Percentiles rank a stretch among this genome's conserved stretches.
Evolutionary conservation across 2,113 vertebrate species (phyloP).

Genomic region (Balaeniceps rex): DNA sequence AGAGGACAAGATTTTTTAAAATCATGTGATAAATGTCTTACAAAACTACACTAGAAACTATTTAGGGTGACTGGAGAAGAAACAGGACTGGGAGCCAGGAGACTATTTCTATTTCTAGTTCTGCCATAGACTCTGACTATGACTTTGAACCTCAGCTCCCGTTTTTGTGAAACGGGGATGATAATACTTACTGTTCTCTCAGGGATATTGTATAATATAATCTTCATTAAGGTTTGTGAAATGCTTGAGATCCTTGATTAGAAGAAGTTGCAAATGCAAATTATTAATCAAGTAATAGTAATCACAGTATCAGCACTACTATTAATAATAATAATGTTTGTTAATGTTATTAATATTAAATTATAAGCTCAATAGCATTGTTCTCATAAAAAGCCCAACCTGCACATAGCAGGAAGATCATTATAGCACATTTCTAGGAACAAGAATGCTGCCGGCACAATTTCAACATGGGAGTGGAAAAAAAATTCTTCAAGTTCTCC

Average conservation of each 20-base stretch:
- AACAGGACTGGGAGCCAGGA: constrained; percentile 56
- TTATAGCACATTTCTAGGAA: not conserved
- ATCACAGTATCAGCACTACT: not conserved
- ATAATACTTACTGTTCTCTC: not conserved
- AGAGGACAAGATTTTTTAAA: constrained; percentile 3
- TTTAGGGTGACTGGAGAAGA: constrained; percentile 47
- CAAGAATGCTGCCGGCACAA: not conserved
- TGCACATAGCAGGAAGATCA: not conserved
- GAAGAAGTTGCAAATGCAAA: not conserved
- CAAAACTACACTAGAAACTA: constrained; percentile 48
- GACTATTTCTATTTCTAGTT: constrained; percentile 62
- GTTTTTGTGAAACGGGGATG: not conserved
- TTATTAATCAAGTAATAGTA: not conserved
- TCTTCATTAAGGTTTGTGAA: not conserved
- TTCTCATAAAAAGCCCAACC: not conserved
- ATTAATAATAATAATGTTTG: not conserved
- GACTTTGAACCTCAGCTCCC: constrained; percentile 46
- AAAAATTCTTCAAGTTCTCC: constrained; percentile 18
- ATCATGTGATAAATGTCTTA: constrained; percentile 19
- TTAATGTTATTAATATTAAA: not conserved
- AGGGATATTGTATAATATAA: not conserved
- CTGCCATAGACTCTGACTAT: constrained; percentile 5
- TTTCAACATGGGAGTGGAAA: constrained; percentile 8
- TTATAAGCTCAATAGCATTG: not conserved
- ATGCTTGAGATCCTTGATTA: not conserved